Evolutionary conservation across 2,113 vertebrate genomes (phyloP), one percentile per base, ranked within the genome.

Genomic region (Notarius quadriscutis): DNA sequence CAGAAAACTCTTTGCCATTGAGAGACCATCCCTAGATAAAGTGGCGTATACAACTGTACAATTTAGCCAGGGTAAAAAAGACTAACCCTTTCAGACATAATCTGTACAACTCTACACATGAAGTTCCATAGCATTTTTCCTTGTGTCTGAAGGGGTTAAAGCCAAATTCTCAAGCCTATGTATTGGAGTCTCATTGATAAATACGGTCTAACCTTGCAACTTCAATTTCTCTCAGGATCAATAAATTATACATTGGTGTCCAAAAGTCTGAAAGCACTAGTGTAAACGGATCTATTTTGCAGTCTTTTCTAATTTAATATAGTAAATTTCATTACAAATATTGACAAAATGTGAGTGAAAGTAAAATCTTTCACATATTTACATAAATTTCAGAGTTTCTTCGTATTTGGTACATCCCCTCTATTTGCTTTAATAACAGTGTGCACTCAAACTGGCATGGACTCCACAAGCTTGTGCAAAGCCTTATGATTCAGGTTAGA

Each of bases 1-100:
- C 34, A 22, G 34, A 71, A 67, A 22, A 48, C 22, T 72, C 63
- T 86, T 84, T 72, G 53, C 87, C 87, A 83, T 15, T 79, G 83
- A 69, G 71, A 74, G 74, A 53, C 14, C 69, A 72, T 34, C 58
- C 48, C 62, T 41, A 57, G n/a, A 84, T 85, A 77, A 87, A 74
- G 55, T 17, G 7, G 81, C 71, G 60, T 78, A 50, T 41, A 41
- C 41, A 41, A 41, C 41, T 41, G 4, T 0, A 81, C 7, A 63
- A 20, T 63, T 85, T 67, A 62, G 51, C 25, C 50, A n/a, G 27
- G 50, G 17, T 63, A 22, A 85, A 58, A 72, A 81, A 53, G 41
- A 74, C 0, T 41, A 41, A 41, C 41, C 41, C 41, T 4, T 41
- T 41, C 41, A 3, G 41, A 4, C 41, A 41, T 41, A 41, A 41